Conservation (phyloP, 2,797 vertebrate species). For the Clarias laeviceps region DNA sequence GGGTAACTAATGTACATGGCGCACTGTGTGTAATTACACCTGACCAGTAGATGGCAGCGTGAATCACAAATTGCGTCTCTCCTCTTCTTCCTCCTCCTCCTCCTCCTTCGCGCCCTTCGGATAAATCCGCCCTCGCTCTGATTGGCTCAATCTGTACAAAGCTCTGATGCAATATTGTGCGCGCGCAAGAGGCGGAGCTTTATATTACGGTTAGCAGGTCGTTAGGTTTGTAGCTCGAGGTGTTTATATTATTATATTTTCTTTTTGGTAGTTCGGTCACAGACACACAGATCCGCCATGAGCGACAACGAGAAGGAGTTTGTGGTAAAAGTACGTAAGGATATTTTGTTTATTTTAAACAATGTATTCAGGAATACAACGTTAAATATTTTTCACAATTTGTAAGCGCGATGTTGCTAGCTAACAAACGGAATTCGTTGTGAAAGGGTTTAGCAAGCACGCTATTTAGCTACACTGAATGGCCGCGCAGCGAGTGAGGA, state of each 20-base stretch:
- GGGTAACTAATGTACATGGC: neutral
- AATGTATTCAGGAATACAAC: neutral
- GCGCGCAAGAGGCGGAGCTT: neutral
- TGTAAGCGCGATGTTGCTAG: neutral
- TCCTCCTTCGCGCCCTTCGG: too few species aligned
- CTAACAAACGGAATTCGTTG: neutral
- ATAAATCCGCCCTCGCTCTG: neutral
- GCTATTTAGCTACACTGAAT: neutral
- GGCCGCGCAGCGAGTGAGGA: too few species aligned
- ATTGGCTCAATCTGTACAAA: neutral
- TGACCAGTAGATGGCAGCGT: slow-evolving; percentile 2
- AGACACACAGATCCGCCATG: slow-evolving; percentile 55
- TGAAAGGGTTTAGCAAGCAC: neutral
- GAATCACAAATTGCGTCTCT: neutral
- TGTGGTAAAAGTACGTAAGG: slow-evolving; percentile 66
- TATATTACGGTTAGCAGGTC: neutral
- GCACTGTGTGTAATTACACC: neutral
- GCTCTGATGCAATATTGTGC: neutral
- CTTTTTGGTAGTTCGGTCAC: neutral
- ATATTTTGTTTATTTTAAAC: slow-evolving; percentile 14
- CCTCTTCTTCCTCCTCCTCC: too few species aligned
- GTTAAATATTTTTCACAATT: neutral
- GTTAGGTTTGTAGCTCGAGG: neutral
- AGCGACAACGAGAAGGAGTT: slow-evolving; percentile 76
- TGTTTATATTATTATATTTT: neutral